Evolutionary conservation across 2,797 vertebrate genomes (phyloP).

Genomic region (Peromyscus aztecus): DNA sequence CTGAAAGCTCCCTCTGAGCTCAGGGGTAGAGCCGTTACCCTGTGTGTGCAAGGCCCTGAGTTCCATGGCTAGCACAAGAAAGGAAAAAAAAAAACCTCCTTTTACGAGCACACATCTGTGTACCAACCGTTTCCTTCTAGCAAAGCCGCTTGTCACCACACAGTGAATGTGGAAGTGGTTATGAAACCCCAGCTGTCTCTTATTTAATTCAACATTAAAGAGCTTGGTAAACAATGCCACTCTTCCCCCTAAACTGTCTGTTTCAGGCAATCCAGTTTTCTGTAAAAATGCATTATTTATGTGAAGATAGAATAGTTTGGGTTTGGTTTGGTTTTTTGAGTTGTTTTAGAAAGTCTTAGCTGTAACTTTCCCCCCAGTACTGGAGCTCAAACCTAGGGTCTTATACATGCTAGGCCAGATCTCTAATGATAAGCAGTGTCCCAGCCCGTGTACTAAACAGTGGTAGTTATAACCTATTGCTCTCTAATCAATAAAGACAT

Average conservation of each 20-base stretch:
- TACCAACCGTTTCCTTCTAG: background rate
- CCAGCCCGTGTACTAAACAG: background rate
- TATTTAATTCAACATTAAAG: slow-evolving; percentile 41
- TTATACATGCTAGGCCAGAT: background rate
- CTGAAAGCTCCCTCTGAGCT: background rate
- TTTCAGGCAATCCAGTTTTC: slow-evolving; percentile 51
- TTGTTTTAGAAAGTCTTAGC: slow-evolving; percentile 17
- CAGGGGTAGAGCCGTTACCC: background rate
- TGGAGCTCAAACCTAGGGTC: background rate
- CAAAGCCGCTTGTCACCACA: background rate
- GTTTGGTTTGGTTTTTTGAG: background rate
- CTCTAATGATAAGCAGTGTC: background rate
- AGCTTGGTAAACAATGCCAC: background rate
- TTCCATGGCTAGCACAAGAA: background rate
- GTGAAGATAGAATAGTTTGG: background rate
- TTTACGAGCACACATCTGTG: background rate
- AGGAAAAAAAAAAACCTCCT: background rate
- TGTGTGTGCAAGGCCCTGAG: background rate
- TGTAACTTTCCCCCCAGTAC: background rate
- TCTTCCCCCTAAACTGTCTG: slow-evolving; percentile 44
- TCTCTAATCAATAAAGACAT: background rate
- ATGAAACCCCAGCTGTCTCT: slow-evolving; percentile 21
- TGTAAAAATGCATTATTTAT: slow-evolving; percentile 13
- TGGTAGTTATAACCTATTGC: background rate
- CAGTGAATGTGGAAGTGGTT: background rate